Evolutionary conservation across 2,888 invertebrate genomes (phyloP), one percentile per base, ranked within the genome.

Genomic region (Kryphioiulus occultus): DNA sequence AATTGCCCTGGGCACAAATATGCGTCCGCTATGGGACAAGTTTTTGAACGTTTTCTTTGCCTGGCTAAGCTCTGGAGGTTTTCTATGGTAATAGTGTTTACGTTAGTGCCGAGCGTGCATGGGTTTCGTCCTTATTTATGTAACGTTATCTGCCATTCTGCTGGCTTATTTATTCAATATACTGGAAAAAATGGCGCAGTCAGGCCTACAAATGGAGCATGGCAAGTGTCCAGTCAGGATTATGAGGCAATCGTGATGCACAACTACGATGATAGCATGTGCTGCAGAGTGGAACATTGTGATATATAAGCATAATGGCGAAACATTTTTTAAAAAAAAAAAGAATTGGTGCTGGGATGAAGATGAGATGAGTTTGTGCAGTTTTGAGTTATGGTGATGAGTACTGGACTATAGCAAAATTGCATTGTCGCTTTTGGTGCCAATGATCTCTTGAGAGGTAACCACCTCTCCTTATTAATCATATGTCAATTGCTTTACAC

Each of bases 1-100:
- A 53, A 53, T 53, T 53, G 53, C 53, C 53, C 53, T n/a, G 53
- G 53, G 53, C 53, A 53, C n/a, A 53, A 53, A 53, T n/a, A 53
- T 53, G 53, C n/a, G 53, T n/a, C 53, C 53, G 47, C n/a, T n/a
- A 1, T 53, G 53, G 53, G 53, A 53, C 53, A 53, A n/a, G n/a
- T 53, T n/a, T n/a, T 53, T n/a, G n/a, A 53, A 4, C n/a, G n/a
- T 53, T 53, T 53, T 53, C n/a, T n/a, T n/a, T 53, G n/a, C 53
- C 0, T n/a, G 53, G 7, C 19, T 53, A 53, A 53, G 53, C 53
- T 53, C 53, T 53, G 12, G 53, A 53, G 53, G 53, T 53, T 53
- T 53, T 53, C 53, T 53, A 53, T 53, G 53, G 53, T 53, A 53
- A 53, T 53, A 53, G 53, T 53, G 53, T 53, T 53, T 53, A 53